These are phyloP conservation scores for Bombyx huttoni DNA, from an alignment of 2,888 invertebrate species.

Conservation along the genomic window DNA sequence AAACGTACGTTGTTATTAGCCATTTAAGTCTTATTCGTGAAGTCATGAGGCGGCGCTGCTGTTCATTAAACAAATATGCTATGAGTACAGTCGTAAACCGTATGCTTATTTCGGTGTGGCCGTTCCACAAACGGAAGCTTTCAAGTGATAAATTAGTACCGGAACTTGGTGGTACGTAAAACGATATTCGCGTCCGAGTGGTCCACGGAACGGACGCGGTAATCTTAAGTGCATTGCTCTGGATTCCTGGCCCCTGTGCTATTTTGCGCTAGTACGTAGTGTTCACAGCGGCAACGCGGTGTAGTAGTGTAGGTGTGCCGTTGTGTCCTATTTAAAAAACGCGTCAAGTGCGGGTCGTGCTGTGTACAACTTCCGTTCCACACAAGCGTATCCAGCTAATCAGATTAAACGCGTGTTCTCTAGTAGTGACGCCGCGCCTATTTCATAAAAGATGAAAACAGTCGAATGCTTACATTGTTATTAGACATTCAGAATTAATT, in stretches of 20 bases:
- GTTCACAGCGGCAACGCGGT: conserved; percentile 10
- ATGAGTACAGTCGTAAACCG: conserved; percentile 34
- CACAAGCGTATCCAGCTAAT: conserved; percentile 4
- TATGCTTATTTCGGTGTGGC: conserved; percentile 24
- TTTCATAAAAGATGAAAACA: background rate
- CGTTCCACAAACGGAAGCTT: conserved; percentile 56
- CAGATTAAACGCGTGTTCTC: conserved; percentile 4
- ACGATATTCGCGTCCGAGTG: conserved; percentile 50
- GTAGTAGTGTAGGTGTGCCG: conserved; percentile 17
- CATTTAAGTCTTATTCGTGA: background rate
- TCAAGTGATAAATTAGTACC: conserved; percentile 68
- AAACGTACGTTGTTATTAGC: background rate
- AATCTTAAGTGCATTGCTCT: conserved; percentile 52
- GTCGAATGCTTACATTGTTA: background rate
- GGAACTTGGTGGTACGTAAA: conserved; percentile 63
- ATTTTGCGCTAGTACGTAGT: conserved; percentile 12
- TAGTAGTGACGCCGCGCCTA: conserved; percentile 1
- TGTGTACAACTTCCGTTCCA: conserved; percentile 5
- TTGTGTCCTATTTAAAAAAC: conserved; percentile 21
- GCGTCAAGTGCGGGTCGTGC: conserved; percentile 8
- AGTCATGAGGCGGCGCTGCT: conserved; percentile 3
- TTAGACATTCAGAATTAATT: background rate
- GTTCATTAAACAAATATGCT: conserved; percentile 17
- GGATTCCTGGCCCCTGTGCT: conserved; percentile 28
- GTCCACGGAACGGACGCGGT: conserved; percentile 23